phyloP scores from a whole-genome alignment of 2,888 invertebrate genomes.

The Caenorhabditis sp. region DNA sequence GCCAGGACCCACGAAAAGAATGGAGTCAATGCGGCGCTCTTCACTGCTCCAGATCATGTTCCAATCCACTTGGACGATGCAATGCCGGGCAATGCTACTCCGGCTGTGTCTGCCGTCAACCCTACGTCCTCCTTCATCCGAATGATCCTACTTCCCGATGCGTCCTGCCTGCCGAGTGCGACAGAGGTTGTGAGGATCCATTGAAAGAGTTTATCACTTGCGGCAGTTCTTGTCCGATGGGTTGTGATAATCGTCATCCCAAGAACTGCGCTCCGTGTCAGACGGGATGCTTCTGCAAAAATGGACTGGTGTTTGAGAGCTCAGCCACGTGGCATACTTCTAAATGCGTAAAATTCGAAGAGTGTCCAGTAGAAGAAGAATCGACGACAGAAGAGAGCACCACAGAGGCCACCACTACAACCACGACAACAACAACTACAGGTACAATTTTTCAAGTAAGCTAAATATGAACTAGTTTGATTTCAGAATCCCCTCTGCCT shows the following conservation, averaged over 20 bases:
- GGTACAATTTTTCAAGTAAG: neutral
- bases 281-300: conserved; percentile 79
- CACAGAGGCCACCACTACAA: conserved; percentile 27
- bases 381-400: conserved; percentile 9
- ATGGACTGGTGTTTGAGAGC: conserved; percentile 71
- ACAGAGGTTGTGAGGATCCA: conserved; percentile 68
- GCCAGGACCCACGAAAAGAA: conserved; percentile 71
- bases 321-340: conserved; percentile 73
- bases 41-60: conserved; percentile 71
- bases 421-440: conserved; percentile 25
- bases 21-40: conserved; percentile 70
- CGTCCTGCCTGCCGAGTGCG: conserved; percentile 76
- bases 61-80: conserved; percentile 70
- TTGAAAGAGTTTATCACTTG: conserved; percentile 74
- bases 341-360: conserved; percentile 70
- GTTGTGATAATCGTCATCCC: conserved; percentile 76
- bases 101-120: conserved; percentile 76
- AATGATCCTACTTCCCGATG: conserved; percentile 71
- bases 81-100: conserved; percentile 66
- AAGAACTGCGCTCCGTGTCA: conserved; percentile 78
- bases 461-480: neutral
- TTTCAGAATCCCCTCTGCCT: conserved; percentile 21
- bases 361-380: conserved; percentile 62
- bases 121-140: conserved; percentile 69
- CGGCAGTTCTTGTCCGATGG: conserved; percentile 79